phyloP scores from a whole-genome alignment of 2,797 vertebrate species.

The Crenuchus spilurus region DNA sequence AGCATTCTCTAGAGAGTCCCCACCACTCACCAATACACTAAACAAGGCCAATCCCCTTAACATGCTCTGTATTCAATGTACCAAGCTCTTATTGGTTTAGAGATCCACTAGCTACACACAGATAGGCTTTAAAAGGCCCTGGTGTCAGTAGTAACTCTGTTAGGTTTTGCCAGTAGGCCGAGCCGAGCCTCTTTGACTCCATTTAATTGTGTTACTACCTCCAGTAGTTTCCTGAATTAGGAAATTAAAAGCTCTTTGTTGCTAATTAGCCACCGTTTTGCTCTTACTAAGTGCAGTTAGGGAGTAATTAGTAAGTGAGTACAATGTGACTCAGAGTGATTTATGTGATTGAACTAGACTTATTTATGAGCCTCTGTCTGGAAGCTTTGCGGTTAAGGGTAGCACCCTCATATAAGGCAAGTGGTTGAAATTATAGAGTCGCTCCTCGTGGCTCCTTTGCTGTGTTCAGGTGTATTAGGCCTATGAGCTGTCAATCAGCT shows the following conservation, averaged over 20 bases:
- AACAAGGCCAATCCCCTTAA: slow-evolving; percentile 35
- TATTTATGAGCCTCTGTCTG: slow-evolving; percentile 30
- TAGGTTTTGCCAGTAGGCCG: slow-evolving; percentile 9
- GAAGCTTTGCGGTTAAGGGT: slow-evolving; percentile 10
- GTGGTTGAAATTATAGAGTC: neutral
- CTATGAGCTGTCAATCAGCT: slow-evolving; percentile 16
- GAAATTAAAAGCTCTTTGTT: slow-evolving; percentile 40
- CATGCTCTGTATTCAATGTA: slow-evolving; percentile 33
- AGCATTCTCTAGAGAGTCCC: slow-evolving; percentile 39
- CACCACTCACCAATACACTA: slow-evolving; percentile 17
- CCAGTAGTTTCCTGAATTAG: slow-evolving; percentile 14
- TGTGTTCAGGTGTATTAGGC: slow-evolving; percentile 25
- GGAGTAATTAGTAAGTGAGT: slow-evolving; percentile 16
- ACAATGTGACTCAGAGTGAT: neutral
- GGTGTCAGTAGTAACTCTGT: slow-evolving; percentile 25
- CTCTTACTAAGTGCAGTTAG: slow-evolving; percentile 25
- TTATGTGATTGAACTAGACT: slow-evolving; percentile 12
- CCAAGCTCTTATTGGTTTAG: slow-evolving; percentile 29
- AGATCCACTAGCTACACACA: slow-evolving; percentile 17
- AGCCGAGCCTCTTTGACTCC: neutral
- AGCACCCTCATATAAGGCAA: neutral
- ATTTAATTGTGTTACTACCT: slow-evolving; percentile 27
- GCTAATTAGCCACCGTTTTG: slow-evolving; percentile 30
- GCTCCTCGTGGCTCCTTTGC: neutral
- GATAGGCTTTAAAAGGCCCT: slow-evolving; percentile 10